These are phyloP conservation scores for Tetragnatha versicolor DNA, from an alignment of 1,140 invertebrate genomes.

Conservation along the genomic window DNA sequence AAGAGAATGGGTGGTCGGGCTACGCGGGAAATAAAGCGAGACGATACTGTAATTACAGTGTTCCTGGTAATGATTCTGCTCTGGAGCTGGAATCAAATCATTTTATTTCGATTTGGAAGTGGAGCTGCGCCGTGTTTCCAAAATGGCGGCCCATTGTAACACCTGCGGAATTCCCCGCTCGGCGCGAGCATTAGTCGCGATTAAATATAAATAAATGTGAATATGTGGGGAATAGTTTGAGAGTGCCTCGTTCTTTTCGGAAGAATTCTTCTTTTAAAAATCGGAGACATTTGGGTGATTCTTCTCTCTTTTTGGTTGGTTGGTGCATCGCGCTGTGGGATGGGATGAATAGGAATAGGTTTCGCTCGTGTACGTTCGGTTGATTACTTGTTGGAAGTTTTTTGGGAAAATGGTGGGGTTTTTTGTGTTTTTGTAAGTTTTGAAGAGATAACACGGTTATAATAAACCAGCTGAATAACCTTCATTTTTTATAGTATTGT, in stretches of 20 bases:
- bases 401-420: no score
- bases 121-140: conserved; percentile 3
- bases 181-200: conserved; percentile 11
- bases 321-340: no score
- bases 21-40: conserved; percentile 6
- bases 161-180: conserved; percentile 9
- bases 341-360: no score
- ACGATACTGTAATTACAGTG: conserved; percentile 6
- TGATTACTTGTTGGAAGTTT: no score
- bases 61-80: background rate
- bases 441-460: no score
- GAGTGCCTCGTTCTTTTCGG: conserved; percentile 7
- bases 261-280: conserved; percentile 12
- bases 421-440: no score
- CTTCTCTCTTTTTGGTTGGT: no score
- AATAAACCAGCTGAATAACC: no score
- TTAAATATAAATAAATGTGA: conserved; percentile 25
- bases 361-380: no score
- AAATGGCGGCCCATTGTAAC: conserved; percentile 2
- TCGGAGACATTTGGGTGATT: no score
- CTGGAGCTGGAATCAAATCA: background rate
- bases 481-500: no score
- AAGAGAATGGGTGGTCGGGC: background rate
- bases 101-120: conserved; percentile 13
- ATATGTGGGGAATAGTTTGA: conserved; percentile 6